Conservation (phyloP, 2,797 vertebrate genomes). For the Cryptoprocta ferox region DNA sequence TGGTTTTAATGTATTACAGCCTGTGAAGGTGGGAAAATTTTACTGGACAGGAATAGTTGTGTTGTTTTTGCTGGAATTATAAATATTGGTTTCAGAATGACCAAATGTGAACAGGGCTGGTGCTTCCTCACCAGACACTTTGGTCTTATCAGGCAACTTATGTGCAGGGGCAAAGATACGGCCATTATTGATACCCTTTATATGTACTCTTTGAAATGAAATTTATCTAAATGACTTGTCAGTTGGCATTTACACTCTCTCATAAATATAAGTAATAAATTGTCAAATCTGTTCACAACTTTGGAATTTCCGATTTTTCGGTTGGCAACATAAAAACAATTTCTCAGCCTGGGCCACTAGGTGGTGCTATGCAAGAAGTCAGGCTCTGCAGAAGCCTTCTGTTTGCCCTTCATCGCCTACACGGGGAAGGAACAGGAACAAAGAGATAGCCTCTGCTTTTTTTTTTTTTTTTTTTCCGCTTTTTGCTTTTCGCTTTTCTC, state of each 20-base stretch:
- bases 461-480: neutral
- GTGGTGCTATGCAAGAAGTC: slow-evolving; percentile 82
- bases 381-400: neutral
- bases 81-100: neutral
- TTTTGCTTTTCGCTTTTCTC: neutral
- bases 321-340: slow-evolving; percentile 36
- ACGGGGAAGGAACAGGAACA: neutral
- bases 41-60: neutral
- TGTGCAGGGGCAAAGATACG: neutral
- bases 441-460: neutral
- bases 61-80: slow-evolving; percentile 7
- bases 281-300: slow-evolving; percentile 79
- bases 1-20: neutral
- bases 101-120: neutral
- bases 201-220: neutral
- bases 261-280: slow-evolving; percentile 62
- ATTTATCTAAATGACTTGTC: slow-evolving; percentile 46
- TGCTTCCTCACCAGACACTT: neutral
- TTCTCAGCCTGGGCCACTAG: slow-evolving; percentile 71
- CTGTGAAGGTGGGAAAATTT: neutral
- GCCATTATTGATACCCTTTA: neutral
- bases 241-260: neutral
- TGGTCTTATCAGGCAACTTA: neutral
- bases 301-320: slow-evolving; percentile 61
- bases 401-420: neutral